Base-by-base conservation (phyloP, 2,113 vertebrate species). In the Chaetodon trifascialis region DNA sequence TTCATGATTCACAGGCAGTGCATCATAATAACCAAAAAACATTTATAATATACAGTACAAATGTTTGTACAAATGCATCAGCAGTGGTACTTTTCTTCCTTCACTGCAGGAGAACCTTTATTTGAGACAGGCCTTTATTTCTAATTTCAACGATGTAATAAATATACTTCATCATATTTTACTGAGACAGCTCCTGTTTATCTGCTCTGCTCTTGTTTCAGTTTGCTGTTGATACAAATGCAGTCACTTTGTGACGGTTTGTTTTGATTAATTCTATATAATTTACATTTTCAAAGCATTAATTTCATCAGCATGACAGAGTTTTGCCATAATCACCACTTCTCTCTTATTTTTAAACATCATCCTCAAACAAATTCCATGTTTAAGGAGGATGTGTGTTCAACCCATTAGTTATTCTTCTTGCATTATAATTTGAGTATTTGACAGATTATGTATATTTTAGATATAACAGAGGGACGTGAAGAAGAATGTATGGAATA, bases 11-110 rank as follows among this genome's bases (percentile, higher is more conserved):
- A 8, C 17, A 68, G 54, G 7, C 19, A 58, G 7, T 21, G 0
- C 23, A 17, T 77, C 11, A 44, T 6, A 47, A 58, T 51, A 52
- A 51, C 34, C n/a, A 6, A 30, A 25, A 21, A 40, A 2, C 1
- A 25, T 79, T 15, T n/a, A 56, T 65, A n/a, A 67, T 56, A 58
- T 14, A 58, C 36, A 51, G 14, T 21, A 23, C 6, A 70, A 62
- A 52, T 42, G 5, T 10, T 44, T 79, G 40, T 42, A 54, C 52
- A 77, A 30, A 66, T 30, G 23, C 47, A 11, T 63, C 4, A 42
- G 12, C 11, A 44, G 34, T 2, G 0, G 3, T 2, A 15, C 52
- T 2, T 59, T 36, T 19, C 14, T 62, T 62, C 12, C 14, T 46
- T n/a, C 36, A 21, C 17, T 38, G 15, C 36, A 40, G 34, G 7